These are phyloP conservation scores for Pantherophis guttatus DNA, from an alignment of 2,113 vertebrate species.

Conservation along the genomic window DNA sequence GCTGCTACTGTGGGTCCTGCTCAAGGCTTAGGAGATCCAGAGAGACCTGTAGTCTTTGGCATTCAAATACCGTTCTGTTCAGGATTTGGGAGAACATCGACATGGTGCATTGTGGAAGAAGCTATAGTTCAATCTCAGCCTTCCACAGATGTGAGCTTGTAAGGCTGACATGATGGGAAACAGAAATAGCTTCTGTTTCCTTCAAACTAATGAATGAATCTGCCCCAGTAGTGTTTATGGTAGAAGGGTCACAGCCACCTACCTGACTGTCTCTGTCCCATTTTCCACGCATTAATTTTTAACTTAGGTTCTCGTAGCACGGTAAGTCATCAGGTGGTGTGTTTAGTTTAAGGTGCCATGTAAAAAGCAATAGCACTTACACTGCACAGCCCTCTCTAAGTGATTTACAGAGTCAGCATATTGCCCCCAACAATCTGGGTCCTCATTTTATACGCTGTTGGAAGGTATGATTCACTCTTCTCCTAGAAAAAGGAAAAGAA, in stretches of 20 bases:
- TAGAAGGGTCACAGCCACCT: background rate
- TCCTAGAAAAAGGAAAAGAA: no score
- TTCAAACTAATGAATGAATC: background rate
- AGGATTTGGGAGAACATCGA: background rate
- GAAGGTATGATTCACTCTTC: no score
- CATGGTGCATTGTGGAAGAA: background rate
- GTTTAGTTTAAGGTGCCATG: background rate
- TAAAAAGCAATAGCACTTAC: background rate
- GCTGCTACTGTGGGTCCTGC: background rate
- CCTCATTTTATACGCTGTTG: no score
- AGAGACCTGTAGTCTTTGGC: background rate
- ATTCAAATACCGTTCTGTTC: accelerated
- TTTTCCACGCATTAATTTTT: background rate
- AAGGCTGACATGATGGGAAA: background rate
- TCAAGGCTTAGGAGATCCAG: background rate
- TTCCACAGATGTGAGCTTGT: background rate
- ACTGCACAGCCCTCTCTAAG: no score
- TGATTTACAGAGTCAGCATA: no score
- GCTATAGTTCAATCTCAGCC: background rate
- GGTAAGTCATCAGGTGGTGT: background rate
- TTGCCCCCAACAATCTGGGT: no score
- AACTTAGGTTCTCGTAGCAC: background rate
- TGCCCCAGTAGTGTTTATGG: background rate
- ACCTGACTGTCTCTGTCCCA: background rate
- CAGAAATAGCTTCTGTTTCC: background rate